Conservation (phyloP, 2,797 vertebrate species). For the Jordanella pulchra region DNA sequence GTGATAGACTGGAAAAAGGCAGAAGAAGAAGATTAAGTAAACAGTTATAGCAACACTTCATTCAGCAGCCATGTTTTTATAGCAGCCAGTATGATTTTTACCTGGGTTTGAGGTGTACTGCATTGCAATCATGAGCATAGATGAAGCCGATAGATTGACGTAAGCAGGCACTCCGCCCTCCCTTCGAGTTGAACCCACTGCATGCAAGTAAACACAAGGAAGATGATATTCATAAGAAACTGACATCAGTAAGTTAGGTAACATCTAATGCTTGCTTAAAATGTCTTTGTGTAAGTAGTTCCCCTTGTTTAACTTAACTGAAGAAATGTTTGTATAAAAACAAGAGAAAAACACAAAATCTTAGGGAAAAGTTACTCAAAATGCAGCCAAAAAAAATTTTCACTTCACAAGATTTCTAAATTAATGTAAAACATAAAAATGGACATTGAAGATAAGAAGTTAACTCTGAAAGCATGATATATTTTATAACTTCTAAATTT, state of each 20-base stretch:
- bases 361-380: no score
- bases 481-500: no score
- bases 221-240: background rate
- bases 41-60: background rate
- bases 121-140: slow-evolving; percentile 99
- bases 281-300: no score
- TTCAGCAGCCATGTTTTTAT: background rate
- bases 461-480: no score
- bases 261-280: background rate
- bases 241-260: background rate
- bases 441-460: no score
- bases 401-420: no score
- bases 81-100: slow-evolving; percentile 54
- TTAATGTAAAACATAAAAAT: no score
- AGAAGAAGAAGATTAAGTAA: slow-evolving; percentile 14
- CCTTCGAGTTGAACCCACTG: slow-evolving; percentile 95
- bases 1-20: slow-evolving; percentile 90
- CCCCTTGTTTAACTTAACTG: no score
- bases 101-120: slow-evolving; percentile 98
- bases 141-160: slow-evolving; percentile 96
- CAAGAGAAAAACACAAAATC: no score
- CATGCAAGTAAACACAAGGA: slow-evolving; percentile 30
- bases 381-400: no score
- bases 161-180: slow-evolving; percentile 95
- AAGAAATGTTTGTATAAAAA: no score